Evolutionary conservation across 2,113 vertebrate species (phyloP), one percentile per base, ranked within the genome.

Genomic region (Falco punctatus): DNA sequence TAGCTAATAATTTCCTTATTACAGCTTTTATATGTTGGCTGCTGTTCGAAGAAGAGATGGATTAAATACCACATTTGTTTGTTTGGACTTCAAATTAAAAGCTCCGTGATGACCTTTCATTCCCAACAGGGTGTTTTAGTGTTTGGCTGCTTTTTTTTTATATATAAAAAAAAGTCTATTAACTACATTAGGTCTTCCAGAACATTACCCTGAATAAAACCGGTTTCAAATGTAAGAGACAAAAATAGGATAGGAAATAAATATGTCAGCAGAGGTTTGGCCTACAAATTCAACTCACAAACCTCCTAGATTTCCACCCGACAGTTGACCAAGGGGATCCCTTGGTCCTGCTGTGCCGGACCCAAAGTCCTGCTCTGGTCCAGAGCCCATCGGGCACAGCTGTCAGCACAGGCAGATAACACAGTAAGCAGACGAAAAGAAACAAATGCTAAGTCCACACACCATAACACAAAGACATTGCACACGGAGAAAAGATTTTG

Each of bases 71-170:
- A 81, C 2, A 0, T 79, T 51, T 92, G 40, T 42, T 74, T 78
- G 67, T 35, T 52, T 83, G 38, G 61, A 13, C 33, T 81, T 75
- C 67, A 94, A 65, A 96, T 94, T 74, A 91, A 97, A 96, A 92
- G 91, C 82, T 92, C 84, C 33, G 48, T 40, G 64, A 79, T 82
- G 93, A 93, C 87, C 82, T 85, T 73, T 73, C 54, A 67, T 58
- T 96, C 81, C 85, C 79, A 92, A 55, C 7, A 62, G 88, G 21
- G 17, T 59, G 35, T 40, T 89, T 86, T 11, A 82, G 71, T 46
- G 32, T 58, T 71, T 61, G 38, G 69, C 54, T 78, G 5, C 8
- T 33, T 70, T 55, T 27, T 7, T 24, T 9, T 9, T 8, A 3
- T 6, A 57, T 82, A 66, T 81, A 38, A 38, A 38, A 35, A 15